Evolutionary conservation across 2,113 vertebrate genomes (phyloP).

Genomic region (Dromiciops gliroides): DNA sequence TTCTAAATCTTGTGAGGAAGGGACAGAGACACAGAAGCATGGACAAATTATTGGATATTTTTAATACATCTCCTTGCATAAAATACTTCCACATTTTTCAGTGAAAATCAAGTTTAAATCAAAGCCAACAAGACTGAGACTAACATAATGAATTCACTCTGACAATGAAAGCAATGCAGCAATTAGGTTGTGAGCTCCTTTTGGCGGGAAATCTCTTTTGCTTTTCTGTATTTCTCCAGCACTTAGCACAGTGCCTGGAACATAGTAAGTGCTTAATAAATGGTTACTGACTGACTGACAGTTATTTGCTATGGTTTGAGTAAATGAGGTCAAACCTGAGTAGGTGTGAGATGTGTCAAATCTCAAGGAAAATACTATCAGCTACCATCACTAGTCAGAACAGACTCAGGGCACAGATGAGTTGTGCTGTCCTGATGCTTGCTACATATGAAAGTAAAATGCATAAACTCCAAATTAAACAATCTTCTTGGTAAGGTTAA

Average conservation of each 20-base stretch:
- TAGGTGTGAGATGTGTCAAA: neutral
- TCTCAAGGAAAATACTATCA: neutral
- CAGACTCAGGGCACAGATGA: neutral
- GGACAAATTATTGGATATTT: neutral
- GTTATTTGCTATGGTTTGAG: neutral
- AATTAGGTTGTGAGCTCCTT: neutral
- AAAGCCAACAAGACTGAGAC: neutral
- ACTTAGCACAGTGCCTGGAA: neutral
- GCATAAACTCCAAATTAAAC: neutral
- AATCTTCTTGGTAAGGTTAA: neutral
- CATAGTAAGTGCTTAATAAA: neutral
- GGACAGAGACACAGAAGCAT: too few species aligned
- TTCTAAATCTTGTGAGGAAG: too few species aligned
- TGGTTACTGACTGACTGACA: neutral
- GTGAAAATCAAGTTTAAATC: neutral
- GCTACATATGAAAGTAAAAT: neutral
- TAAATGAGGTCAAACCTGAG: neutral
- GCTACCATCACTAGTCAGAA: neutral
- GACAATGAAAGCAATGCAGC: neutral
- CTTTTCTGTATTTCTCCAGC: neutral
- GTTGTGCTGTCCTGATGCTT: neutral
- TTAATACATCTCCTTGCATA: neutral
- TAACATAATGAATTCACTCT: neutral
- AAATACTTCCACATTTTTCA: neutral
- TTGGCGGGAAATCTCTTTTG: neutral